These are phyloP conservation scores for Brevimyrus niger DNA, from an alignment of 2,113 vertebrate genomes.

Conservation along the genomic window DNA sequence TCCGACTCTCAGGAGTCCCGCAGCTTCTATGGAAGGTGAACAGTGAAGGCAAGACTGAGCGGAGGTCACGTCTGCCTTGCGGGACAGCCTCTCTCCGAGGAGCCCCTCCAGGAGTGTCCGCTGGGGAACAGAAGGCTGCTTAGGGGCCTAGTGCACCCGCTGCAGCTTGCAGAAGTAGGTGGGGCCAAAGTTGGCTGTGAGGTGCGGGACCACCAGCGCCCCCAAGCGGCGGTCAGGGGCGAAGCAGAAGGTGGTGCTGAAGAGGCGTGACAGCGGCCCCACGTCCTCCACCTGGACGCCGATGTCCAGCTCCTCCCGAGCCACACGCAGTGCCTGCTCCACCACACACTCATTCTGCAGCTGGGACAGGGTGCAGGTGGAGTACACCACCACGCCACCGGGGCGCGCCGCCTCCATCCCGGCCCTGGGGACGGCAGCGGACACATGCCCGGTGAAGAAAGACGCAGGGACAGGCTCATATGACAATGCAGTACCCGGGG, in stretches of 20 bases:
- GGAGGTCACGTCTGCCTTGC: neutral
- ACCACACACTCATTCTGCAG: constrained; percentile 84
- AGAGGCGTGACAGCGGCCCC: constrained; percentile 57
- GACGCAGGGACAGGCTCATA: neutral
- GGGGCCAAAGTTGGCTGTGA: constrained; percentile 88
- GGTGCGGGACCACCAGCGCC: constrained; percentile 83
- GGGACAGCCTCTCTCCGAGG: neutral
- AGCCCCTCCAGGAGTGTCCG: neutral
- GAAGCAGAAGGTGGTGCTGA: constrained; percentile 78
- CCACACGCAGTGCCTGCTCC: constrained; percentile 62
- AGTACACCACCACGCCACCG: constrained; percentile 77
- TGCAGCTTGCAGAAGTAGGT: constrained; percentile 85
- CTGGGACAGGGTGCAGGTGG: constrained; percentile 83
- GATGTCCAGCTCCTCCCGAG: constrained; percentile 63
- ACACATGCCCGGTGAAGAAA: neutral
- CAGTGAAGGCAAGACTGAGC: neutral
- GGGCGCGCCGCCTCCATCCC: constrained; percentile 70
- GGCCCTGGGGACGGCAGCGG: constrained; percentile 53
- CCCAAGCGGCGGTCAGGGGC: constrained; percentile 65
- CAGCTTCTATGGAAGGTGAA: neutral
- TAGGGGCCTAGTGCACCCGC: constrained; percentile 49
- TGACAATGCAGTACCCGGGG: neutral
- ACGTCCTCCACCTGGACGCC: constrained; percentile 61
- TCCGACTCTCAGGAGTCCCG: neutral
- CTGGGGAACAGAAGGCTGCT: neutral